Evolutionary conservation across 1,140 invertebrate genomes (phyloP).

Genomic region (Aphelinus certus): DNA sequence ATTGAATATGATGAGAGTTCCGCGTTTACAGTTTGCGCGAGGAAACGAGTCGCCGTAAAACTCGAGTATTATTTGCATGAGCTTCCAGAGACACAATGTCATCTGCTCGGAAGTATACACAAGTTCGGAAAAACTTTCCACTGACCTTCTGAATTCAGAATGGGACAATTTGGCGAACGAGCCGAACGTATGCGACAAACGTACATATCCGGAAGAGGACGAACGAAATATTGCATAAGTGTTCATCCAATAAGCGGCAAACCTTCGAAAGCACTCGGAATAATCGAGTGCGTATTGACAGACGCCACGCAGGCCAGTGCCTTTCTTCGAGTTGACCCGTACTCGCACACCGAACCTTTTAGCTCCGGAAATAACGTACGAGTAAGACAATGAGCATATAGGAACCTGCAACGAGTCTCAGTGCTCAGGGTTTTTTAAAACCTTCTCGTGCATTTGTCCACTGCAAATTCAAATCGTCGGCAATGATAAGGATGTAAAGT

Average conservation of each 20-base stretch:
- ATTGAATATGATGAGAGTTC: too few relatives aligned
- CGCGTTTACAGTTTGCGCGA: too few relatives aligned
- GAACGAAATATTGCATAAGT: not conserved
- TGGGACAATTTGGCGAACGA: not conserved
- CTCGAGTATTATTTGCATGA: too few relatives aligned
- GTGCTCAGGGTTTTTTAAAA: not conserved
- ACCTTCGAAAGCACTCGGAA: not conserved
- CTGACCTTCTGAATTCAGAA: not conserved
- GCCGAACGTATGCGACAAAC: not conserved
- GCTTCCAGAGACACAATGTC: not conserved
- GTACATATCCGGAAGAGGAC: not conserved
- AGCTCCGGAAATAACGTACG: constrained; percentile 1
- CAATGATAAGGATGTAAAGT: too few relatives aligned
- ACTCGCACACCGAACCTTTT: not conserved
- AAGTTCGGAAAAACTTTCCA: constrained; percentile 1
- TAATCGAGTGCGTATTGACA: not conserved
- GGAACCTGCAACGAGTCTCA: constrained; percentile 2
- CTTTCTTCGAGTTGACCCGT: not conserved
- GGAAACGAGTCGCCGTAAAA: too few relatives aligned
- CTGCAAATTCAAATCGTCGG: too few relatives aligned
- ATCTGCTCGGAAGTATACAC: not conserved
- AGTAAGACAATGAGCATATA: not conserved
- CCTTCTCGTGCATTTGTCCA: too few relatives aligned
- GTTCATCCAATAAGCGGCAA: not conserved
- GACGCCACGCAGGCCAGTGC: not conserved